These are phyloP conservation scores for Hydropotes inermis DNA, from an alignment of 2,113 vertebrate genomes.

Conservation along the genomic window DNA sequence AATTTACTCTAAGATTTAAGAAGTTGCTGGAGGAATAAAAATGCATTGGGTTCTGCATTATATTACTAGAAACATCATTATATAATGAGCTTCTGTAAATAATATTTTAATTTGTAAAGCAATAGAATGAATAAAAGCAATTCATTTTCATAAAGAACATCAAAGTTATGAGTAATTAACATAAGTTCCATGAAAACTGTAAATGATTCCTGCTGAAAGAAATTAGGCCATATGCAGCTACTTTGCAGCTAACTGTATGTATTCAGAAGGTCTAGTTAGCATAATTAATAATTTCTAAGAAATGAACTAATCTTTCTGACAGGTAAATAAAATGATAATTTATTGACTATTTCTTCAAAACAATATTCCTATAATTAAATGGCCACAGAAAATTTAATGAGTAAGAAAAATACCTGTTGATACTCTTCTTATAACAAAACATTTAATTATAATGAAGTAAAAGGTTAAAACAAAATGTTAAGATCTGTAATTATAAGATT, in stretches of 20 bases:
- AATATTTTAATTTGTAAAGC: background rate
- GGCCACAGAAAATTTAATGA: background rate
- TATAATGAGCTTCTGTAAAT: background rate
- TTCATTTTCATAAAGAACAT: constrained; percentile 17
- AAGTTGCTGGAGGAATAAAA: background rate
- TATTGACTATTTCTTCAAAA: constrained; percentile 29
- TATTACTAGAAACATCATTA: background rate
- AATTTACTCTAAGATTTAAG: background rate
- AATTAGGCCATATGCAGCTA: constrained; percentile 31
- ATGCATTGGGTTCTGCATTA: background rate
- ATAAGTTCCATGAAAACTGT: background rate
- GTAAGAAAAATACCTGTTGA: background rate
- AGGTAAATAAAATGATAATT: constrained; percentile 30
- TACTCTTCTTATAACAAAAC: background rate
- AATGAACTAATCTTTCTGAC: background rate
- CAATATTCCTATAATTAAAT: background rate
- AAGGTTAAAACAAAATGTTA: background rate
- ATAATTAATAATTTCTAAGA: constrained; percentile 53
- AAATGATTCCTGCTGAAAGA: background rate
- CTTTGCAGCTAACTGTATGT: constrained; percentile 29
- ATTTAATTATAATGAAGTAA: constrained; percentile 30
- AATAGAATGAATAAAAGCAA: background rate
- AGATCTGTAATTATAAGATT: background rate
- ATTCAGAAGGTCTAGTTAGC: background rate
- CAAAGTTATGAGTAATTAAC: background rate